Base-by-base conservation (phyloP, 2,113 vertebrate species). In the Lophius piscatorius region DNA sequence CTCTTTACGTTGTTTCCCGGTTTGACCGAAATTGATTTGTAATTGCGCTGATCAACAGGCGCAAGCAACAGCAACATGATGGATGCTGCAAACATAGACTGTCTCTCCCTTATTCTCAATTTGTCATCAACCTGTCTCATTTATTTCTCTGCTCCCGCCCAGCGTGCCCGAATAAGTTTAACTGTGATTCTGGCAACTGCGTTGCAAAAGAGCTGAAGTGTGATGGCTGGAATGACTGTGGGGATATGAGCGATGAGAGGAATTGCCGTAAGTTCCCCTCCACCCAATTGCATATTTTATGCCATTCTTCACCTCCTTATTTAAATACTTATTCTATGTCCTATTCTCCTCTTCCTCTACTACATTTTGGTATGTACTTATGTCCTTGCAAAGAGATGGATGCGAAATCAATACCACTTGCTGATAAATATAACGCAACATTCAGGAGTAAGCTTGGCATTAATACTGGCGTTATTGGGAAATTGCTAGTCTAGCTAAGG, bases 151-250 rank as follows among this genome's bases (percentile, higher is more conserved):
- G 2, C 28, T 49, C 23, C 18, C 39, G n/a, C 18, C 12, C 73
- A 93, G 91, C 91, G 51, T 92, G 91, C 55, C 91, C 92, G 21
- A 23, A 62, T 13, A 42, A 73, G 84, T 93, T 93, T 14, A 12
- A 87, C 48, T 93, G 92, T 21, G 3, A 4, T 1, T 78, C 75
- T 7, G 88, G 91, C 22, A 63, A 78, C 18, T 93, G 92, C 71
- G 90, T 92, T 11, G 4, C 11, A 2, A 84, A 74, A 12, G 46
- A 77, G 0, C 70, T 80, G 31, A 12, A 59, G 5, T 93, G 92
- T 58, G 91, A 93, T 8, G 90, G 92, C 50, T 91, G 90, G 91
- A 92, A 91, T 5, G 90, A 93, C 76, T 93, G 92, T 10, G 87
- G 85, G 0, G 92, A 93, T 39, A 86, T 89, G 87, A 93, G 91